Percentiles rank a stretch among this genome's conserved stretches.
phyloP scores from a whole-genome alignment of 2,113 vertebrate species.

The Thinocorus orbignyianus region DNA sequence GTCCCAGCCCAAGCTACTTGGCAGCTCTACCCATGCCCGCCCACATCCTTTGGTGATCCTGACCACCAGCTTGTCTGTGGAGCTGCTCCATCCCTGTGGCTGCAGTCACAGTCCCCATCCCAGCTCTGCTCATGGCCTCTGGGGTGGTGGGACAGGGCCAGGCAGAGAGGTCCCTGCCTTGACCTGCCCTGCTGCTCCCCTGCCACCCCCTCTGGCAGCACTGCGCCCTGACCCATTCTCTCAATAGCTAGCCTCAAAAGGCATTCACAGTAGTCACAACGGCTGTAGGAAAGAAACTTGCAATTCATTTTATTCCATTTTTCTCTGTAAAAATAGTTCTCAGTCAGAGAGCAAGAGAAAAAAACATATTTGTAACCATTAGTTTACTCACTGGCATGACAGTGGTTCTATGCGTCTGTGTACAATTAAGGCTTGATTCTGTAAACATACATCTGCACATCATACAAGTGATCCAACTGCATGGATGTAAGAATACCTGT shows the following conservation, averaged over 20 bases:
- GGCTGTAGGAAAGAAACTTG: neutral
- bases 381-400: neutral
- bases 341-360: neutral
- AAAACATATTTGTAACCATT: neutral
- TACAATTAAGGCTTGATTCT: neutral
- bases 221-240: neutral
- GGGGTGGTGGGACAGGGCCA: neutral
- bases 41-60: neutral
- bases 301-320: neutral
- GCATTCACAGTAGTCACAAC: neutral
- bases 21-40: neutral
- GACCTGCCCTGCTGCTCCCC: neutral
- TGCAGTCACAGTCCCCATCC: neutral
- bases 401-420: neutral
- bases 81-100: neutral
- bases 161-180: neutral
- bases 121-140: accelerated
- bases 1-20: accelerated
- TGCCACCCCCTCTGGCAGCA: accelerated
- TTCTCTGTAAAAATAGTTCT: neutral
- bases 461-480: neutral
- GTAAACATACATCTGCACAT: neutral
- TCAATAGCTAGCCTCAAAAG: neutral
- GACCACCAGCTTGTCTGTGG: accelerated
- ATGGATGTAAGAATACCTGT: neutral